phyloP scores from a whole-genome alignment of 1,140 invertebrate species.

The Drosophila gunungcola region DNA sequence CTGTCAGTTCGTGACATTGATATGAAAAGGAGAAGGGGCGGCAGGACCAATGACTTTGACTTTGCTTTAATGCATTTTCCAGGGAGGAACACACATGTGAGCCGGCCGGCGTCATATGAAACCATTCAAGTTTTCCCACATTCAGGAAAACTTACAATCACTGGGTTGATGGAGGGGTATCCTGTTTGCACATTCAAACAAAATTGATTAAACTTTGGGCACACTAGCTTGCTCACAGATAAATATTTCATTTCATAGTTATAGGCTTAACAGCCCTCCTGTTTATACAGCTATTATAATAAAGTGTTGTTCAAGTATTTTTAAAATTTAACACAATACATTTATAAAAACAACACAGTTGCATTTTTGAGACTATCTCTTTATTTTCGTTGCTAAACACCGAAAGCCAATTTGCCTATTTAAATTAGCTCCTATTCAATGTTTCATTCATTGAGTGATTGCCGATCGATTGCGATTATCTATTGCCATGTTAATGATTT shows the following conservation, averaged over 20 bases:
- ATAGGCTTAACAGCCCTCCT: no score
- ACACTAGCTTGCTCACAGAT: not conserved
- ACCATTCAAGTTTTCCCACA: constrained; percentile 26
- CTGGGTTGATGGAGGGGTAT: not conserved
- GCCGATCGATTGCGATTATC: constrained; percentile 18
- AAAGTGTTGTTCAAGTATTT: no score
- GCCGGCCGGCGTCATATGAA: constrained; percentile 17
- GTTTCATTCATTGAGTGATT: constrained; percentile 9
- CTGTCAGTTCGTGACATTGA: constrained; percentile 40
- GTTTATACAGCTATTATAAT: no score
- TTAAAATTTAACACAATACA: not conserved
- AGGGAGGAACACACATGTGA: constrained; percentile 15
- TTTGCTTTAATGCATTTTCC: constrained; percentile 39
- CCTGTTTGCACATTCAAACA: constrained; percentile 26
- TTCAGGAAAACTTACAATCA: constrained; percentile 27
- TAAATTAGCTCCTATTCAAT: not conserved
- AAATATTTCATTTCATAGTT: no score
- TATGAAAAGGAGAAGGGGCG: constrained; percentile 10
- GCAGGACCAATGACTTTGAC: constrained; percentile 32
- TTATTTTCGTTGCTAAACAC: not conserved
- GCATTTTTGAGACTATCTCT: no score
- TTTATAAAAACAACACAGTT: no score
- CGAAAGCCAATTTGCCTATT: no score
- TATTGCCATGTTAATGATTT: constrained; percentile 29
- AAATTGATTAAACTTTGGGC: not conserved